phyloP scores from a whole-genome alignment of 2,888 invertebrate species.

The Drosophila paranaensis region DNA sequence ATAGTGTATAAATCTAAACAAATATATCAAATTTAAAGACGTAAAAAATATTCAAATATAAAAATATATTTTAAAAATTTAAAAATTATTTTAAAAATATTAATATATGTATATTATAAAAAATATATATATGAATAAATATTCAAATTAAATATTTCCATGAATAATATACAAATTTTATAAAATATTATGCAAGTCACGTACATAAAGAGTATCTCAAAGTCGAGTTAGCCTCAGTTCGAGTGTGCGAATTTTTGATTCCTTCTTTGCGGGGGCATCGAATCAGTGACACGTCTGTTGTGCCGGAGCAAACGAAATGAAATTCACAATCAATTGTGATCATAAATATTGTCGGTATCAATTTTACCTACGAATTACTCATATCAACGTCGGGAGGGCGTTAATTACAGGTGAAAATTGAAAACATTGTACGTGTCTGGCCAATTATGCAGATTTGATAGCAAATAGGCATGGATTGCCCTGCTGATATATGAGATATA shows the following conservation, averaged over 20 bases:
- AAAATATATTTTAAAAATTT: not conserved
- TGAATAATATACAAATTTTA: not conserved
- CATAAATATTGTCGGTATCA: slow-evolving; percentile 63
- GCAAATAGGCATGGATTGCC: slow-evolving; percentile 55
- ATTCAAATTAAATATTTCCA: too few species aligned
- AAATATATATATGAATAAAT: not conserved
- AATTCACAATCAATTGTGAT: slow-evolving; percentile 42
- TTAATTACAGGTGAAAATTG: slow-evolving; percentile 79
- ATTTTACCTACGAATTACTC: slow-evolving; percentile 59
- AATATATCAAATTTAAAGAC: not conserved
- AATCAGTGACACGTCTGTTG: slow-evolving; percentile 33
- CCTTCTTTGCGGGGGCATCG: slow-evolving; percentile 16
- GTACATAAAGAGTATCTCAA: slow-evolving; percentile 13
- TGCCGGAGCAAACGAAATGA: slow-evolving; percentile 29
- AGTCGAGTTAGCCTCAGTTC: not conserved
- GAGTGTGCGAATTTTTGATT: not conserved
- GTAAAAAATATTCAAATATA: not conserved
- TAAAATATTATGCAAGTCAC: too few species aligned
- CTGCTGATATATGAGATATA: not conserved
- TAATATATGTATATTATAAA: too few species aligned
- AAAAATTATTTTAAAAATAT: too few species aligned
- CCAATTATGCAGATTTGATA: slow-evolving; percentile 70
- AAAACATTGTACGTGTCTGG: slow-evolving; percentile 68
- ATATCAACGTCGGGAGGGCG: slow-evolving; percentile 57
- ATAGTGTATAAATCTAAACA: not conserved